Conservation (phyloP, 2,113 vertebrate species). For the Lagopus muta region DNA sequence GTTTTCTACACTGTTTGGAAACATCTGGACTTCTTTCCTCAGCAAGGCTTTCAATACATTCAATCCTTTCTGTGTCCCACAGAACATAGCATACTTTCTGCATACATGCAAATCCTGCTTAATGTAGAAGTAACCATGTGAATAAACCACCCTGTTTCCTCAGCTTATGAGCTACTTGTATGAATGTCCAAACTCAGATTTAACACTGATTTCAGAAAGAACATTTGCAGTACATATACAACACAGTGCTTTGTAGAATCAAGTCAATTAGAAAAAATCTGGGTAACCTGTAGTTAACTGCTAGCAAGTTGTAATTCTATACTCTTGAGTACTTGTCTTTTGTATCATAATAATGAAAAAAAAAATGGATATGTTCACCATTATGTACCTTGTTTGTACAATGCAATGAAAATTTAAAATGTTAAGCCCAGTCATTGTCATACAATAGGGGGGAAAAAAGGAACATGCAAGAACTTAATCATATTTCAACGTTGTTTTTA, state of each 20-base stretch:
- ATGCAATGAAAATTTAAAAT: background rate
- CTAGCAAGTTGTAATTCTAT: background rate
- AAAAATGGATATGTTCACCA: background rate
- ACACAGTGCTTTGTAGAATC: background rate
- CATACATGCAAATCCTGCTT: background rate
- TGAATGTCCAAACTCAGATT: background rate
- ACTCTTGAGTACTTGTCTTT: background rate
- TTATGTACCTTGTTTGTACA: background rate
- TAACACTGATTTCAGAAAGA: background rate
- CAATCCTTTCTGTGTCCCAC: background rate
- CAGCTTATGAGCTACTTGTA: background rate
- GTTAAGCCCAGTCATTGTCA: accelerated
- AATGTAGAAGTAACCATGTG: background rate
- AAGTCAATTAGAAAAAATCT: background rate
- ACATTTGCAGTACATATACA: background rate
- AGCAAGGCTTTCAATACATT: background rate
- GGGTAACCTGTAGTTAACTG: background rate
- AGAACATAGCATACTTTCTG: background rate
- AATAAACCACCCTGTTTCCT: background rate
- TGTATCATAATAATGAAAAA: background rate
- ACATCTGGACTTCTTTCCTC: background rate
- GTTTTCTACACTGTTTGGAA: background rate
- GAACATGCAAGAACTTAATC: background rate
- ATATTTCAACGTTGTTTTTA: background rate
- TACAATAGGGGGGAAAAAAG: background rate